These are phyloP conservation scores for Rhea pennata DNA, from an alignment of 2,113 vertebrate genomes.

Conservation along the genomic window DNA sequence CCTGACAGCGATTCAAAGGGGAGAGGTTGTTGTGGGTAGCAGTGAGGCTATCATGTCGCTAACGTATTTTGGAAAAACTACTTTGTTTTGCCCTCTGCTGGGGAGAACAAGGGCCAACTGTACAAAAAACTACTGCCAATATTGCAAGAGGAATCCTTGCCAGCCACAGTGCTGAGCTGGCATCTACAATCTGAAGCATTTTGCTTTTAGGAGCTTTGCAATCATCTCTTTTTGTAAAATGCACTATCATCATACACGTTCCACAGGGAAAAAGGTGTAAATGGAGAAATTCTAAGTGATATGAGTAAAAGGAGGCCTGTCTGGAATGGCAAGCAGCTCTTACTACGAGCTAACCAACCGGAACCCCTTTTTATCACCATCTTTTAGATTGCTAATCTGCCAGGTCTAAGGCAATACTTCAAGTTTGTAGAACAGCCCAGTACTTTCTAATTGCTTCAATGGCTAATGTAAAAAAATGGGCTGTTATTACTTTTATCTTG, in stretches of 20 bases:
- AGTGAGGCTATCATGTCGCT: neutral
- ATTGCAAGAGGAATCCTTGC: neutral
- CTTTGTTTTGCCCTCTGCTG: neutral
- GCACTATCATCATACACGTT: neutral
- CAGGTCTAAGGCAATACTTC: neutral
- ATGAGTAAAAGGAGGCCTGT: neutral
- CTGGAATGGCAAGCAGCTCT: neutral
- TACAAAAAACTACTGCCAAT: neutral
- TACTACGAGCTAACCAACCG: neutral
- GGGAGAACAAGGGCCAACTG: neutral
- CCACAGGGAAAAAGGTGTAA: neutral
- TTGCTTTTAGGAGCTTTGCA: neutral
- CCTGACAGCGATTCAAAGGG: neutral
- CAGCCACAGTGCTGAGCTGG: neutral
- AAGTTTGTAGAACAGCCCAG: neutral
- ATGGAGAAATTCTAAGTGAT: neutral
- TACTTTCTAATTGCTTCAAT: neutral
- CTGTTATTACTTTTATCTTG: neutral
- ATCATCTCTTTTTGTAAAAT: neutral
- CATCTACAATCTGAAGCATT: conserved; percentile 8
- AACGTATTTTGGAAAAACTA: neutral
- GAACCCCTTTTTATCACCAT: neutral
- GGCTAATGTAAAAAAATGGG: neutral
- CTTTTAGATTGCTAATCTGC: neutral
- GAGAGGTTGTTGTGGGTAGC: neutral